phyloP scores from a whole-genome alignment of 1,140 invertebrate species.

The Drosophila santomea region DNA sequence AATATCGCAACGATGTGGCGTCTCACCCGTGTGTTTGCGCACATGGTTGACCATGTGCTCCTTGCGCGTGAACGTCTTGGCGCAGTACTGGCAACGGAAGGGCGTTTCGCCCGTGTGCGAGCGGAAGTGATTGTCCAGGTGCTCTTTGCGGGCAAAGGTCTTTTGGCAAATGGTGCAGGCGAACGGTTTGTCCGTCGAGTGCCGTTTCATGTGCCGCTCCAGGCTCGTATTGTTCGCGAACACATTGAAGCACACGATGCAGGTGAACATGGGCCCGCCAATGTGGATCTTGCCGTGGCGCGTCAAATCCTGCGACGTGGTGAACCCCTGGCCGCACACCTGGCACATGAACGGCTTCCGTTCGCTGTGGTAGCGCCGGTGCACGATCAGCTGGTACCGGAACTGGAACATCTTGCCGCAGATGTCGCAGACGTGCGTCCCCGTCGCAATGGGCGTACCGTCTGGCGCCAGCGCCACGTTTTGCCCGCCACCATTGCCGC shows the following conservation, averaged over 20 bases:
- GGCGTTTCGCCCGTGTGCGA: conserved; percentile 94
- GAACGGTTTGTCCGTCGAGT: conserved; percentile 92
- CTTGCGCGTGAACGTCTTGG: conserved; percentile 94
- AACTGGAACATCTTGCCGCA: conserved; percentile 94
- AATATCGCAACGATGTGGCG: conserved; percentile 93
- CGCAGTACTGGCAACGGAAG: conserved; percentile 90
- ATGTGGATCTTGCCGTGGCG: conserved; percentile 93
- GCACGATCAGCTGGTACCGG: conserved; percentile 93
- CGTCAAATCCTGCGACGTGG: conserved; percentile 90
- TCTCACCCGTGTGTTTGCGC: conserved; percentile 94
- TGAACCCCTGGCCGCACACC: conserved; percentile 92
- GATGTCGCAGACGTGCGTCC: conserved; percentile 91
- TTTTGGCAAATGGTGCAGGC: conserved; percentile 93
- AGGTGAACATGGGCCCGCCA: conserved; percentile 90
- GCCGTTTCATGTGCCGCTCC: conserved; percentile 91
- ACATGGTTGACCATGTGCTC: conserved; percentile 94
- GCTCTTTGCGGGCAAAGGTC: conserved; percentile 94
- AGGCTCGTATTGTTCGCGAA: conserved; percentile 89
- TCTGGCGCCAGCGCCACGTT: conserved; percentile 86
- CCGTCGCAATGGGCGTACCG: conserved; percentile 86
- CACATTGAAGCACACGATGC: conserved; percentile 90
- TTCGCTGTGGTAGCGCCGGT: conserved; percentile 92
- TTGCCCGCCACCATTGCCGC: conserved; percentile 82
- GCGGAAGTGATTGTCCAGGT: conserved; percentile 92
- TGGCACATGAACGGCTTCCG: conserved; percentile 93